Conservation (phyloP, 2,113 vertebrate species). For the Pyrgilauda ruficollis region DNA sequence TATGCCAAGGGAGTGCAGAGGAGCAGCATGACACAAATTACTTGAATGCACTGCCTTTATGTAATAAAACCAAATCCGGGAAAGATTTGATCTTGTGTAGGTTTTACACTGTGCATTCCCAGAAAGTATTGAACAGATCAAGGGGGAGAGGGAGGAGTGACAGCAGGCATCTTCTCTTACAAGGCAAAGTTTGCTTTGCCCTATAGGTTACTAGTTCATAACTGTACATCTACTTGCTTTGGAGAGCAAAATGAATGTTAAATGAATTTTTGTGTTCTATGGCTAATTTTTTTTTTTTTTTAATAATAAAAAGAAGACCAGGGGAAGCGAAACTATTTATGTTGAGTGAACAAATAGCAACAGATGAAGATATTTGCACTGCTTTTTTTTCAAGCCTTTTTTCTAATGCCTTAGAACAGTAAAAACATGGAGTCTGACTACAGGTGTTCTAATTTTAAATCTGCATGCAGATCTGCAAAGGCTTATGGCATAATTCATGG, state of each 20-base stretch:
- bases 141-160: neutral
- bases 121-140: neutral
- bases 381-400: neutral
- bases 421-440: neutral
- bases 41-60: constrained; percentile 35
- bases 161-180: neutral
- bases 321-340: neutral
- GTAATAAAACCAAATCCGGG: neutral
- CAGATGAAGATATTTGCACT: neutral
- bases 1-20: neutral
- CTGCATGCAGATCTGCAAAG: neutral
- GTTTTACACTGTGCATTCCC: constrained; percentile 16
- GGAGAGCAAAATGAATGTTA: neutral
- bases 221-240: neutral
- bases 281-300: neutral
- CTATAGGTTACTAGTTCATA: neutral
- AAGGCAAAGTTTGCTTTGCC: neutral
- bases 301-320: neutral
- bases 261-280: neutral
- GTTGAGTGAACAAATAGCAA: neutral
- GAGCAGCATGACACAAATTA: constrained; percentile 23
- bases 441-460: neutral
- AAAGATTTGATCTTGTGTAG: constrained; percentile 37
- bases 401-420: neutral
- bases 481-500: neutral